phyloP scores from a whole-genome alignment of 2,797 vertebrate species.

The Lepilemur septentrionalis region DNA sequence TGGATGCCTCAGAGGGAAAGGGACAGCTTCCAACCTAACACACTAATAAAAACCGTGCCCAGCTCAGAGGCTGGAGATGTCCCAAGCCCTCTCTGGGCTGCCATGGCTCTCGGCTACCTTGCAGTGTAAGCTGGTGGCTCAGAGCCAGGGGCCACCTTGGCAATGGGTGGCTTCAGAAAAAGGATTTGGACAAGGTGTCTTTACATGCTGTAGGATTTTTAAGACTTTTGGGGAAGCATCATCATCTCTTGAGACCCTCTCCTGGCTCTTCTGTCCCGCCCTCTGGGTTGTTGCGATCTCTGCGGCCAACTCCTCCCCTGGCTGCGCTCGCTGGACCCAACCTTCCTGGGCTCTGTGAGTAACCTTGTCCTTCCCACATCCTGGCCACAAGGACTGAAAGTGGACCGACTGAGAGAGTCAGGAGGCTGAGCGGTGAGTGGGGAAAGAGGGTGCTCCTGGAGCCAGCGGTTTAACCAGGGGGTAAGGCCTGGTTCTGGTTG shows the following conservation, averaged over 20 bases:
- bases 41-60: fast-evolving
- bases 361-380: not conserved
- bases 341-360: fast-evolving
- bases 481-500: slow-evolving; percentile 20
- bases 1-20: not conserved
- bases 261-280: not conserved
- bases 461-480: not conserved
- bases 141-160: not conserved
- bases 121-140: not conserved
- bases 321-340: too few relatives aligned
- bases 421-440: not conserved
- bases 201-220: not conserved
- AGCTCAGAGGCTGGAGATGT: not conserved
- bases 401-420: not conserved
- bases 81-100: not conserved
- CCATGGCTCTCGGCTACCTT: not conserved
- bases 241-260: not conserved
- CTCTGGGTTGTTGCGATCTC: not conserved
- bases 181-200: not conserved
- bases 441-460: not conserved
- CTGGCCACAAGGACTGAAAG: not conserved
- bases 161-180: not conserved
- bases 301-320: too few relatives aligned
- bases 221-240: not conserved
- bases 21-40: not conserved